Conservation (phyloP, 2,888 invertebrate species). For the Trisateles emortualis region DNA sequence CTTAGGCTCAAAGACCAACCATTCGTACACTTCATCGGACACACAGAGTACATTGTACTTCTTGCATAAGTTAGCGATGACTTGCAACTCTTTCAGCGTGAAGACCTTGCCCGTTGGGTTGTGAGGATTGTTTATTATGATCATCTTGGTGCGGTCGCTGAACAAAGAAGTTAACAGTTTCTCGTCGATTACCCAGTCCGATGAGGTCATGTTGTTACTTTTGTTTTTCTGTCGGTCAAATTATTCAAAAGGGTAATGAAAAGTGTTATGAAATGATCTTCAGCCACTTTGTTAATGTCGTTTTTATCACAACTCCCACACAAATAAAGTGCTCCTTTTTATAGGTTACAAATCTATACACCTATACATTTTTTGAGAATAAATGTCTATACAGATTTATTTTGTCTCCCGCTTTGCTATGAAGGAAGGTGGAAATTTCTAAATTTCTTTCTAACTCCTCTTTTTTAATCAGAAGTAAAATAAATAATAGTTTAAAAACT, state of each 20-base stretch:
- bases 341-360: no score
- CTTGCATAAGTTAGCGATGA: conserved; percentile 95
- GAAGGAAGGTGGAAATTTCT: no score
- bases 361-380: no score
- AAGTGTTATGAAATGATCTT: no score
- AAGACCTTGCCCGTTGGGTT: conserved; percentile 98
- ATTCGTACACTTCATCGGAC: conserved; percentile 99
- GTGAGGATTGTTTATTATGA: conserved; percentile 98
- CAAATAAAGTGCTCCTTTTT: no score
- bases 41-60: conserved; percentile 97
- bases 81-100: conserved; percentile 88
- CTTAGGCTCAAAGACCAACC: conserved; percentile 95
- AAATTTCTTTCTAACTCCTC: no score
- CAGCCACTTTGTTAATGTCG: no score
- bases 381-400: no score
- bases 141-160: conserved; percentile 95
- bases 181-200: conserved; percentile 96
- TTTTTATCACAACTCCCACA: no score
- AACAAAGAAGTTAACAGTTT: conserved; percentile 93
- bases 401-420: no score
- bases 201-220: conserved; percentile 87
- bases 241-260: background rate
- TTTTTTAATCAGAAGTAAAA: no score
- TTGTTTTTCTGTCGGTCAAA: conserved; percentile 41
- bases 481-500: no score